Evolutionary conservation across 2,113 vertebrate genomes (phyloP).

Genomic region (Sapayoa aenigma): DNA sequence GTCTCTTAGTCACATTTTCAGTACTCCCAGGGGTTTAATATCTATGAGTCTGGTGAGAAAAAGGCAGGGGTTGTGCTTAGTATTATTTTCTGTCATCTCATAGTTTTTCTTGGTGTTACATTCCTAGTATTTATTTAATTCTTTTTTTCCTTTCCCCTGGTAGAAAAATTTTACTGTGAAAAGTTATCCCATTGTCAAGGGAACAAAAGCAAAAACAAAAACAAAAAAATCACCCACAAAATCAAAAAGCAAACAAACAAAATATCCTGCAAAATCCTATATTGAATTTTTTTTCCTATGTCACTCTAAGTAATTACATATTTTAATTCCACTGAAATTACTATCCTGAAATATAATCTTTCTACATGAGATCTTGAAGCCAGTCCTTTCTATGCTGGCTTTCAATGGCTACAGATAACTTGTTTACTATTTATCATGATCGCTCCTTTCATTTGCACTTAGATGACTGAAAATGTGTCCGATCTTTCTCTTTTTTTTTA

Average conservation of each 20-base stretch:
- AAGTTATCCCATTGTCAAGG: not conserved
- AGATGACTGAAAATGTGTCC: not conserved
- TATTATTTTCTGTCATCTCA: not conserved
- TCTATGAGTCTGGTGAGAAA: not conserved
- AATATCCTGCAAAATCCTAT: not conserved
- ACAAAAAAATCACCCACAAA: no score
- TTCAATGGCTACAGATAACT: not conserved
- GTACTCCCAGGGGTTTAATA: not conserved
- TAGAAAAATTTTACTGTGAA: not conserved
- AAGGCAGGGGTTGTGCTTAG: not conserved
- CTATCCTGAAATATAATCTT: not conserved
- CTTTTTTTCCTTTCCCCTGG: fast-evolving
- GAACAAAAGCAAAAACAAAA: not conserved
- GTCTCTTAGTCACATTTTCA: not conserved
- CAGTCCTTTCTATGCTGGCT: not conserved
- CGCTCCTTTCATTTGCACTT: not conserved
- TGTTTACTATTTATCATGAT: not conserved
- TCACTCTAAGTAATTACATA: not conserved
- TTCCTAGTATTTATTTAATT: not conserved
- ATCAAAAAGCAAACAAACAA: not conserved
- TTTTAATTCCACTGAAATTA: not conserved
- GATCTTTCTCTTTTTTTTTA: not conserved
- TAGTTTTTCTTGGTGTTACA: not conserved
- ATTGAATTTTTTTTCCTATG: not conserved
- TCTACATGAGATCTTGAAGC: not conserved